Percentiles rank a stretch among this genome's conserved stretches.
These are phyloP conservation scores for Xiphorhynchus erythropygius DNA, from an alignment of 2,797 vertebrate species.

Conservation along the genomic window DNA sequence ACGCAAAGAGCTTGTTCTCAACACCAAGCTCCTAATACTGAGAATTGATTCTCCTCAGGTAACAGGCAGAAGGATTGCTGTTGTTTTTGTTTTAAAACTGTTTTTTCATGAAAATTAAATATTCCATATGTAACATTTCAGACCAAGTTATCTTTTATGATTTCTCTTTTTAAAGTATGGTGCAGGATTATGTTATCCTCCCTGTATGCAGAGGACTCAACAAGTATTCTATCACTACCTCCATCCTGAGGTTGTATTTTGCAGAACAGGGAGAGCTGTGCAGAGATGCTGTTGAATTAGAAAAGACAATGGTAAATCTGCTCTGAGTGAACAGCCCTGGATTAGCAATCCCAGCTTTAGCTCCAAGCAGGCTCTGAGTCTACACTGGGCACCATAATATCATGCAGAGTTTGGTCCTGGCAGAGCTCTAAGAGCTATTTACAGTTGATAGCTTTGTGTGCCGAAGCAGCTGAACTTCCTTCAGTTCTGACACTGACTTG, in stretches of 20 bases:
- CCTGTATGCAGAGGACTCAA: neutral
- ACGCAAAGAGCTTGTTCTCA: neutral
- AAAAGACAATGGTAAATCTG: neutral
- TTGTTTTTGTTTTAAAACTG: neutral
- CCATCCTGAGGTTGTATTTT: neutral
- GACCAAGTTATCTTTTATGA: neutral
- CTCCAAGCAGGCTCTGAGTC: neutral
- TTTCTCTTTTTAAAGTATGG: neutral
- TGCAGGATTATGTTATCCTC: neutral
- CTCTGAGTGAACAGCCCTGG: neutral
- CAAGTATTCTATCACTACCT: neutral
- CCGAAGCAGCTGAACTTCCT: neutral
- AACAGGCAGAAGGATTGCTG: neutral
- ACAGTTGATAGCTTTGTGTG: neutral
- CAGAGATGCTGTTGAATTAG: neutral
- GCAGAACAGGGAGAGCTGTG: neutral
- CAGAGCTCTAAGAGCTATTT: neutral
- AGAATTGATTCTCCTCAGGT: neutral
- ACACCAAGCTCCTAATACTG: neutral
- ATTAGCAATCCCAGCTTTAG: neutral
- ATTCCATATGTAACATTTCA: neutral
- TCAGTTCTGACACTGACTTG: neutral
- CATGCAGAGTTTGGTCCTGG: neutral
- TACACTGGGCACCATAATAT: neutral
- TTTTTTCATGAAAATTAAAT: neutral